phyloP scores from a whole-genome alignment of 2,113 vertebrate genomes.

The Semnopithecus entellus region DNA sequence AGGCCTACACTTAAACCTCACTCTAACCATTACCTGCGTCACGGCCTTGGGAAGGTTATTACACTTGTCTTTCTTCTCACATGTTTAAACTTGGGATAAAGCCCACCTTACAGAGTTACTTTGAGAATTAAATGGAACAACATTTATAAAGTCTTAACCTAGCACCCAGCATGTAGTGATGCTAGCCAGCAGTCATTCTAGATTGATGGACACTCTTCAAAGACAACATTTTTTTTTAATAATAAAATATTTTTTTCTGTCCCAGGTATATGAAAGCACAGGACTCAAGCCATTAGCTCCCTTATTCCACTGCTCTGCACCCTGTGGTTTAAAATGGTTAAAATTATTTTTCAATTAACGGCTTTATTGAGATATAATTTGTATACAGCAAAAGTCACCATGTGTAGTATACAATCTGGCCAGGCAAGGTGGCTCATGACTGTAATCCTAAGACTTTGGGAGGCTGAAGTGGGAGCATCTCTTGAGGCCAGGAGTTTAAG shows the following conservation, averaged over 20 bases:
- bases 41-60: neutral
- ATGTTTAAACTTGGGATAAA: neutral
- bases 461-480: too few species aligned
- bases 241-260: neutral
- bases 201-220: neutral
- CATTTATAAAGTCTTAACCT: neutral
- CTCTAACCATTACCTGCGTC: neutral
- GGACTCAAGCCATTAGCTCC: neutral
- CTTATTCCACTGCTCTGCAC: neutral
- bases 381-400: neutral
- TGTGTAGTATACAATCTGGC: neutral
- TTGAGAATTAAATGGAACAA: neutral
- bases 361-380: slow-evolving; percentile 22
- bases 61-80: neutral
- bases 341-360: neutral
- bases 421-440: too few species aligned
- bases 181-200: neutral
- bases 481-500: too few species aligned
- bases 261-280: neutral
- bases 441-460: too few species aligned
- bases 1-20: neutral
- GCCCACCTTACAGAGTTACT: neutral
- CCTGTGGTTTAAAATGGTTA: neutral
- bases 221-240: neutral
- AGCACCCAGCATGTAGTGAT: neutral